Evolutionary conservation across 2,113 vertebrate genomes (phyloP).

Genomic region (Anser cygnoides): DNA sequence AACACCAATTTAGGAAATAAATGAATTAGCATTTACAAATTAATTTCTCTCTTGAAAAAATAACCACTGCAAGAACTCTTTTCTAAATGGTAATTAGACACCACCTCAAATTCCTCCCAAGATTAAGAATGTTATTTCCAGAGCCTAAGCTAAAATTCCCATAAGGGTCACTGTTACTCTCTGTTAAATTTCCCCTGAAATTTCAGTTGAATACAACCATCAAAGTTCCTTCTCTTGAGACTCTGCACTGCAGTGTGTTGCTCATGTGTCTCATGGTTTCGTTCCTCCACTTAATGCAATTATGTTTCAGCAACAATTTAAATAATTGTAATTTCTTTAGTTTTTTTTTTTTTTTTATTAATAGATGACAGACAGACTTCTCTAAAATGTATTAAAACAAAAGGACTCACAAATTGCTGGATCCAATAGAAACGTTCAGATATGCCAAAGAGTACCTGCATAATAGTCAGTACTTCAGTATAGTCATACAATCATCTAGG

Average conservation of each 20-base stretch:
- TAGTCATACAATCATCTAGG: too few relatives aligned
- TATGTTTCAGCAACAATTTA: background rate
- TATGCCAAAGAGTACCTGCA: background rate
- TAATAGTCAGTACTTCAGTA: background rate
- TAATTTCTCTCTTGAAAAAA: background rate
- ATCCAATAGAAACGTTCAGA: background rate
- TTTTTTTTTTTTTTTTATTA: background rate
- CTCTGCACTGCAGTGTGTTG: background rate
- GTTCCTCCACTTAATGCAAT: background rate
- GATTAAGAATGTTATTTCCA: background rate
- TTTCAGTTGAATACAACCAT: background rate
- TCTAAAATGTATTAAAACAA: background rate
- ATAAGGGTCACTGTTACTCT: background rate
- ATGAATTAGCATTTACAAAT: background rate
- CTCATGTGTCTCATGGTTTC: rapidly evolving
- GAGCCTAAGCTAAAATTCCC: background rate
- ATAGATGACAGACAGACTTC: background rate
- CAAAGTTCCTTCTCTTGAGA: background rate
- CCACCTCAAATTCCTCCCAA: background rate
- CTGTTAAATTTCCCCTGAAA: background rate
- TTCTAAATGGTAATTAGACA: background rate
- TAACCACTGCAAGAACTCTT: background rate
- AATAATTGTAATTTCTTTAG: background rate
- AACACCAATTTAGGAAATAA: background rate
- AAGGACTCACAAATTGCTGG: background rate